Base-by-base conservation (phyloP, 1,140 invertebrate genomes). In the Heterodera carotae region DNA sequence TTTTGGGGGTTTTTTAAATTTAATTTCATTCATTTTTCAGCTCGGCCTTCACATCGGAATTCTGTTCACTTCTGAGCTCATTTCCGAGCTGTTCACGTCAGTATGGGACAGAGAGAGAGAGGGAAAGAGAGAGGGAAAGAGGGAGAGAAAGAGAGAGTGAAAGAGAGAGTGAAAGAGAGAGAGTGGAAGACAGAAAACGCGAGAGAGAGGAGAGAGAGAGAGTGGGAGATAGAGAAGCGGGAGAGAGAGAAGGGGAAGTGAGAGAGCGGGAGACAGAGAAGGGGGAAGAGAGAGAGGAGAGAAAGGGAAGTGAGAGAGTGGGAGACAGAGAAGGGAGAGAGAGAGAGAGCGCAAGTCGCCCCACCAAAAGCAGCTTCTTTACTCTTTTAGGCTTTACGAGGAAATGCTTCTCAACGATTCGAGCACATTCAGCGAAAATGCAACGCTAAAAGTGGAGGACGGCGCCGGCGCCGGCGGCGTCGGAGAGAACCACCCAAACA, bases 1-100 rank as follows among this genome's bases (percentile, higher is more conserved):
- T 43, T 43, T 12, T 43, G 39, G 6, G 12, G 85, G 86, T 76
- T 7, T 34, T 69, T 33, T n/a, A 6, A 0, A 31, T 69, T 2
- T 6, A 6, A 69, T 29, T 69, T 27, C n/a, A 2, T 69, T 2
- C n/a, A 5, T 56, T 53, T 18, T 36, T 71, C 10, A 71, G 69
- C 27, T 71, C 27, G 71, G 71, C 25, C 39, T 73, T 59, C 71
- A 73, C 36, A 60, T 53, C n/a, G 71, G 71, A 33, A 73, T 73
- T 62, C 71, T 73, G 18, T 73, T 73, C 34, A 73, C 71, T 29
- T 29, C 39, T 60, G 71, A 73, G 33, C 36, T 73, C 34, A 34
- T 64, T 60, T 73, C 71, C 62, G 71, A 73, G 33, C 48, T 73
- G 53, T 73, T 25, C 56, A 4, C 33, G 29, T 72, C 18, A 73